Conservation (phyloP, 2,113 vertebrate genomes). For the Cnemophilus loriae region DNA sequence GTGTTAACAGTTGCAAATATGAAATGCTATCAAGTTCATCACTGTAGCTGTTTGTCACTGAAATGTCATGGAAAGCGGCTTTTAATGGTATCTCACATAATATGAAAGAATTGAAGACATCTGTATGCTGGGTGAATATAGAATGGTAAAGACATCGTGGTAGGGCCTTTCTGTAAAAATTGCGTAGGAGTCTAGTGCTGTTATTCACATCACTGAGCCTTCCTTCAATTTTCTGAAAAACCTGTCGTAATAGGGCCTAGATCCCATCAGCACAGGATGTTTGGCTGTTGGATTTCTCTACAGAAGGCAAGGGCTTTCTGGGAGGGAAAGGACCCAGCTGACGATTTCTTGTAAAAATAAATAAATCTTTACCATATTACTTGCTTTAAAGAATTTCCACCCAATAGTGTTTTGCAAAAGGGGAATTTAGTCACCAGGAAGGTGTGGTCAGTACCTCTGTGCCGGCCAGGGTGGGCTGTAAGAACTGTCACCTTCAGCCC, state of each 20-base stretch:
- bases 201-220: constrained; percentile 25
- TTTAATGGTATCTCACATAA: constrained; percentile 87
- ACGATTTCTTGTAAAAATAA: not conserved
- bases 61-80: constrained; percentile 87
- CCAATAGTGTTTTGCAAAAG: not conserved
- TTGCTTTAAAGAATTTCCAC: not conserved
- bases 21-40: constrained; percentile 87
- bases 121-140: constrained; percentile 77
- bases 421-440: fast-evolving
- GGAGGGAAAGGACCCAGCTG: not conserved
- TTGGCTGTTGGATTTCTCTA: not conserved
- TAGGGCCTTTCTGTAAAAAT: constrained; percentile 62
- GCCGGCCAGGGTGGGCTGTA: not conserved
- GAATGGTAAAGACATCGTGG: constrained; percentile 60
- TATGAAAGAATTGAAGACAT: constrained; percentile 83
- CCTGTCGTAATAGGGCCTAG: not conserved
- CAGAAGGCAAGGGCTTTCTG: not conserved
- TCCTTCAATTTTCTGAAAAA: constrained; percentile 51
- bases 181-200: constrained; percentile 27
- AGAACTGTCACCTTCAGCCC: not conserved
- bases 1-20: constrained; percentile 89
- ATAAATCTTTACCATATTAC: not conserved
- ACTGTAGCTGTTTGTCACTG: constrained; percentile 90
- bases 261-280: not conserved
- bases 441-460: not conserved